These are phyloP conservation scores for Leptinotarsa tumamoca DNA, from an alignment of 2,888 invertebrate species.

Conservation along the genomic window DNA sequence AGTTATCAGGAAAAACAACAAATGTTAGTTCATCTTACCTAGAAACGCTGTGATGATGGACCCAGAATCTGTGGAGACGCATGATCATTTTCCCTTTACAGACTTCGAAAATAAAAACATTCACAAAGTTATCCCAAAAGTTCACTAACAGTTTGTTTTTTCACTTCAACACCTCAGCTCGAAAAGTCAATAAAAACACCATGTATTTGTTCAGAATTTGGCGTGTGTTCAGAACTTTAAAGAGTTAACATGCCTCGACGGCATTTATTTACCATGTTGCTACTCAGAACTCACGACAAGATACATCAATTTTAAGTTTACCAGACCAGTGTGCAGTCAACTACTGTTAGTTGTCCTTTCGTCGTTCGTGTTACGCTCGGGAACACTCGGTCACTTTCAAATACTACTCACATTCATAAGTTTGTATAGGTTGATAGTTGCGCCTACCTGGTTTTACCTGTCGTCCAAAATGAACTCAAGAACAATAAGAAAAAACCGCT, in stretches of 20 bases:
- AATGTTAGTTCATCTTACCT: constrained; percentile 29
- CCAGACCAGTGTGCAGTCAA: constrained; percentile 43
- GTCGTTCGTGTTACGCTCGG: constrained; percentile 38
- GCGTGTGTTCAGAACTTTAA: constrained; percentile 27
- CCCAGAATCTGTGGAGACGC: constrained; percentile 44
- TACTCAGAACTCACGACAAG: constrained; percentile 34
- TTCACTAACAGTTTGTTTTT: constrained; percentile 37
- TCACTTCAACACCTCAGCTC: constrained; percentile 26
- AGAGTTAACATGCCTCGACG: constrained; percentile 6
- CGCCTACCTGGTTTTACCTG: constrained; percentile 48
- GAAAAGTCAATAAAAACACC: neutral
- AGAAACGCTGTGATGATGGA: constrained; percentile 33
- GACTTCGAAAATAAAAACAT: constrained; percentile 38
- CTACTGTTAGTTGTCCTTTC: constrained; percentile 48
- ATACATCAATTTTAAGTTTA: constrained; percentile 40
- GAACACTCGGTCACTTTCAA: constrained; percentile 45
- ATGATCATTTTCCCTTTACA: constrained; percentile 42
- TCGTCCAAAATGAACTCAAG: constrained; percentile 35
- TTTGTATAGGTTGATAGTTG: constrained; percentile 43
- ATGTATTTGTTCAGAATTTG: neutral
- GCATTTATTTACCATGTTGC: constrained; percentile 36
- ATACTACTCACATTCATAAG: constrained; percentile 46
- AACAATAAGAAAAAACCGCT: constrained; percentile 36
- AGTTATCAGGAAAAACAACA: neutral
- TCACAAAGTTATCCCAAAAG: constrained; percentile 43